A percentile compares a stretch with the other conserved stretches of the same genome.
phyloP scores from a whole-genome alignment of 2,888 invertebrate species.

The Agrilus mali region DNA sequence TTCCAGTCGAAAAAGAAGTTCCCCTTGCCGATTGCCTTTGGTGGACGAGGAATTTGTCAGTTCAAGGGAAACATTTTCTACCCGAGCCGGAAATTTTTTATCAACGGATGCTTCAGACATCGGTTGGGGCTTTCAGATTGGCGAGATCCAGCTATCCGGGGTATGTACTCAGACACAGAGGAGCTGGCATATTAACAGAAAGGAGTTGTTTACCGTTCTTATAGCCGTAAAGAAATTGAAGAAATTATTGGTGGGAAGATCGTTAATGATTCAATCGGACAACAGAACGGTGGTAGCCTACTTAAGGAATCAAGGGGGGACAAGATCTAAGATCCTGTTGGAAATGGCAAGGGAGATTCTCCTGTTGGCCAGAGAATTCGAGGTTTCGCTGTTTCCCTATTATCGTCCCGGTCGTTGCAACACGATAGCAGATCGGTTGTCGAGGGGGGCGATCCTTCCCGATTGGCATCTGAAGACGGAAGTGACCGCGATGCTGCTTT shows the following conservation, averaged over 20 bases:
- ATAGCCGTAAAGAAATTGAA: not conserved
- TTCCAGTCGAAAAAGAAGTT: no score
- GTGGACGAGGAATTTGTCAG: no score
- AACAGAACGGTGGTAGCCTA: constrained; percentile 10
- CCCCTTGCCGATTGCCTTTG: no score
- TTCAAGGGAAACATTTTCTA: no score
- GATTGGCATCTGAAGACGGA: not conserved
- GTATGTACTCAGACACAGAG: no score
- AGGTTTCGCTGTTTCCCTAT: not conserved
- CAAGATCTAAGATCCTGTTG: constrained; percentile 3
- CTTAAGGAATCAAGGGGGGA: constrained; percentile 8
- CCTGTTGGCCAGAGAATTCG: not conserved
- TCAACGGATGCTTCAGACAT: no score
- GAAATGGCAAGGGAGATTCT: constrained; percentile 1
- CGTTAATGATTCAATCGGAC: constrained; percentile 10
- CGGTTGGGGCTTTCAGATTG: no score
- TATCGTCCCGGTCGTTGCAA: not conserved
- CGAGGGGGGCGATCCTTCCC: not conserved
- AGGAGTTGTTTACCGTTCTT: no score
- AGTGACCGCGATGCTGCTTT: constrained; percentile 3
- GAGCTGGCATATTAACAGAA: no score
- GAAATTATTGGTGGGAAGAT: constrained; percentile 3
- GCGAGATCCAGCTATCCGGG: no score
- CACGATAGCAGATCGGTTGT: not conserved
- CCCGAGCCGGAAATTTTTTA: no score